Base-by-base conservation (phyloP, 2,888 invertebrate species). In the Abrostola triplasia region DNA sequence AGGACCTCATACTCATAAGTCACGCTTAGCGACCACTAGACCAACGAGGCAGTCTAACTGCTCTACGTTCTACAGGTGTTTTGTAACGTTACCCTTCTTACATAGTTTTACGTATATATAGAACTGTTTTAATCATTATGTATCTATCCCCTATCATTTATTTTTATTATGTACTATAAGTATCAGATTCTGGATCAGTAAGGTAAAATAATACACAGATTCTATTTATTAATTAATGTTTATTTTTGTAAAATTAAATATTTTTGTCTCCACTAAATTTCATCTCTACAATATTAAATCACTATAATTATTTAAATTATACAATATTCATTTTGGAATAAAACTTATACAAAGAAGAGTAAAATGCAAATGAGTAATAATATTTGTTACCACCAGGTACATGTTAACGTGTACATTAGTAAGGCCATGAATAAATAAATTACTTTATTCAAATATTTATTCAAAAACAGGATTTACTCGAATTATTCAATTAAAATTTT, bases 241-340 rank as follows among this genome's bases (percentile, higher is more conserved):
- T 85, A 85, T 86, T 86, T 83, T 70, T 81, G 73, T 76, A 85
- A 85, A 88, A 86, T 82, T 82, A 79, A 83, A 82, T 85, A 79
- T 73, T 70, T 67, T 62, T 44, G 66, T 61, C 59, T 53, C 66
- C 53, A 65, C 75, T 72, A 69, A 69, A 58, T 76, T 68, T 70
- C 67, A 67, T 76, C 51, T 67, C 74, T 82, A 83, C 69, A 69
- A 51, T 56, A 67, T 73, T 79, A 73, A 71, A 67, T 73, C 61
- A 73, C 78, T 82, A 82, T 58, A 24, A 24, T 24, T 24, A 64
- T 71, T 78, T 69, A 76, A 71, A 69, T 73, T 76, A 85, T 71
- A 80, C 72, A 76, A 81, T 76, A 84, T 82, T 77, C 74, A 80
- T 85, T 85, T 83, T 88, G 88, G 88, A 88, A 88, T 88, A 84